These are phyloP conservation scores for Rhyacophila brunnea DNA, from an alignment of 1,140 invertebrate genomes.

Conservation along the genomic window DNA sequence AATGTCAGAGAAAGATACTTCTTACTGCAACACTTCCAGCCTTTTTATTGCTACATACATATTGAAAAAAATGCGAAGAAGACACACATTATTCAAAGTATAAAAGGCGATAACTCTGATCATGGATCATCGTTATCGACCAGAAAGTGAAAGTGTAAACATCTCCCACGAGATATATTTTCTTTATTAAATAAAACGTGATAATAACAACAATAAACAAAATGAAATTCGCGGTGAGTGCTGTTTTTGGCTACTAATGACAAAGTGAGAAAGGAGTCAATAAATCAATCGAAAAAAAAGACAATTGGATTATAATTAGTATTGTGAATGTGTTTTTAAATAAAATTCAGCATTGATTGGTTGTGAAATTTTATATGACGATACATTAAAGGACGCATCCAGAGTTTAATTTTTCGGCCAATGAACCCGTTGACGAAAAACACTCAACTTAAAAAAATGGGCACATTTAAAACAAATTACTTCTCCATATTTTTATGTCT, in stretches of 20 bases:
- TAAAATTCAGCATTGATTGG: too few relatives aligned
- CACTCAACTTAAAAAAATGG: too few relatives aligned
- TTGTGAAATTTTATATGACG: too few relatives aligned
- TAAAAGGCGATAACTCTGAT: conserved; percentile 29
- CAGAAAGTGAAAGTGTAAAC: conserved; percentile 33
- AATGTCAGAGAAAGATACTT: conserved; percentile 23
- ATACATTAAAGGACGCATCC: too few relatives aligned
- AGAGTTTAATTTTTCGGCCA: too few relatives aligned
- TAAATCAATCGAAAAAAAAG: neutral
- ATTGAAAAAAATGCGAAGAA: conserved; percentile 23
- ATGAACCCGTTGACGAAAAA: too few relatives aligned
- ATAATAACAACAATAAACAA: conserved; percentile 12
- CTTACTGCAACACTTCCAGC: conserved; percentile 18
- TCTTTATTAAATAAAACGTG: conserved; percentile 5
- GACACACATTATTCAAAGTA: conserved; percentile 23
- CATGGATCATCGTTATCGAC: conserved; percentile 29
- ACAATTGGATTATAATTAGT: too few relatives aligned
- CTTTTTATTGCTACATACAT: conserved; percentile 27
- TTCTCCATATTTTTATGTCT: too few relatives aligned
- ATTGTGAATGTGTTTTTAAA: too few relatives aligned
- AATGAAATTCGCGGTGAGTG: conserved; percentile 33
- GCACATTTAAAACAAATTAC: too few relatives aligned
- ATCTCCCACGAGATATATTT: conserved; percentile 12
- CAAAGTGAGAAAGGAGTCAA: neutral
- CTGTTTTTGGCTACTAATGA: neutral